Conservation (phyloP, 2,113 vertebrate species). For the Saimiri boliviensis region DNA sequence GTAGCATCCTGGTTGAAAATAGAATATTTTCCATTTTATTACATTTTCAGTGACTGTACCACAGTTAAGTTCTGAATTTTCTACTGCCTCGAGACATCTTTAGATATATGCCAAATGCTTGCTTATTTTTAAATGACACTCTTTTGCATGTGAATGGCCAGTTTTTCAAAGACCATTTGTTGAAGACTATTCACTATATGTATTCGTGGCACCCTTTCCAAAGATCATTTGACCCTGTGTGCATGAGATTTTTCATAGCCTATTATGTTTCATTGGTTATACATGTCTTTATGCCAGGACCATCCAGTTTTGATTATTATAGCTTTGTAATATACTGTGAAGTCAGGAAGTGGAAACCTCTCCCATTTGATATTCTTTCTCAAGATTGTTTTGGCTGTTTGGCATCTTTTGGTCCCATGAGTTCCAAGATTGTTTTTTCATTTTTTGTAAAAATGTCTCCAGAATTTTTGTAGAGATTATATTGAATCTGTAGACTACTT, state of each 20-base stretch:
- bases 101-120: constrained; percentile 17
- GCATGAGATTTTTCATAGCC: too few relatives aligned
- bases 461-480: not conserved
- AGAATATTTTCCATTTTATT: constrained; percentile 81
- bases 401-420: not conserved
- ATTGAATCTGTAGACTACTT: not conserved
- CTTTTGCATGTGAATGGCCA: too few relatives aligned
- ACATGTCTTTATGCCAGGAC: too few relatives aligned
- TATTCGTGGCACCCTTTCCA: too few relatives aligned
- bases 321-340: not conserved
- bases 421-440: not conserved
- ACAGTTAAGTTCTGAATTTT: constrained; percentile 56
- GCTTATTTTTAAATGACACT: not conserved
- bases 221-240: too few relatives aligned
- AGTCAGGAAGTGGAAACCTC: not conserved
- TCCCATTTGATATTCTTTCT: not conserved
- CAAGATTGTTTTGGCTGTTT: not conserved
- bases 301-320: not conserved
- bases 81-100: not conserved
- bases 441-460: not conserved
- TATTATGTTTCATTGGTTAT: too few relatives aligned
- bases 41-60: constrained; percentile 69
- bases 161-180: too few relatives aligned
- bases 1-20: constrained; percentile 66
- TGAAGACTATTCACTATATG: too few relatives aligned